Evolutionary conservation across 2,888 invertebrate genomes (phyloP).

Genomic region (Xanthorhoe designata): DNA sequence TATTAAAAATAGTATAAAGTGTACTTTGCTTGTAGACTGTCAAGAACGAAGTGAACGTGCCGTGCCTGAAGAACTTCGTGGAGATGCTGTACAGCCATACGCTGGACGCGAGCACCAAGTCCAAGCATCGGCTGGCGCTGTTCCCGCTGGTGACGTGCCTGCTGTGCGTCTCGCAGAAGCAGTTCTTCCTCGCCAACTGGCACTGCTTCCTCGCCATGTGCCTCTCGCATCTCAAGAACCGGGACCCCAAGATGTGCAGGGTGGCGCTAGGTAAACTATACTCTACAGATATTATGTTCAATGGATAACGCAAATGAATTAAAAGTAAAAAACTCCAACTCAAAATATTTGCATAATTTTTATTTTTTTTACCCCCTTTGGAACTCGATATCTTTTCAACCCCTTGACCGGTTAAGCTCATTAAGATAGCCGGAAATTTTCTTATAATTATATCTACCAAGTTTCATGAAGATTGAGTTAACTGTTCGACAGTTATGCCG

Average conservation of each 20-base stretch:
- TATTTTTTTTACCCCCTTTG: too few relatives aligned
- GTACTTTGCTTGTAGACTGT: slow-evolving; percentile 94
- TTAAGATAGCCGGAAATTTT: too few relatives aligned
- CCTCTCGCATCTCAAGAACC: slow-evolving; percentile 97
- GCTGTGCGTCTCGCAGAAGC: slow-evolving; percentile 98
- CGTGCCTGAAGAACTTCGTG: slow-evolving; percentile 99
- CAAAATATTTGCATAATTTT: too few relatives aligned
- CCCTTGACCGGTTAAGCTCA: too few relatives aligned
- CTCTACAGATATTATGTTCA: not conserved
- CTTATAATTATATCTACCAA: too few relatives aligned
- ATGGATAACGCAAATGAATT: too few relatives aligned
- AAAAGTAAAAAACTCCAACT: too few relatives aligned
- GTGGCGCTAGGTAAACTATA: slow-evolving; percentile 91
- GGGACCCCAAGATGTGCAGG: slow-evolving; percentile 98
- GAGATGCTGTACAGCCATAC: slow-evolving; percentile 98
- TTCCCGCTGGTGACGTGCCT: slow-evolving; percentile 99
- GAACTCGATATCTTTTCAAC: too few relatives aligned
- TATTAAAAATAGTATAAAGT: too few relatives aligned
- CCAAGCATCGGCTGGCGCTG: slow-evolving; percentile 97
- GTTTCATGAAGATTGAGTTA: too few relatives aligned
- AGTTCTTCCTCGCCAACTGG: slow-evolving; percentile 99
- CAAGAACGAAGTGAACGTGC: slow-evolving; percentile 99
- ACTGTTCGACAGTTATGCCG: too few relatives aligned
- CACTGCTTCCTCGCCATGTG: slow-evolving; percentile 99
- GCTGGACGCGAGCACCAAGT: slow-evolving; percentile 98